Conservation (phyloP, 2,888 invertebrate genomes). For the Dichetophora obliterata region DNA sequence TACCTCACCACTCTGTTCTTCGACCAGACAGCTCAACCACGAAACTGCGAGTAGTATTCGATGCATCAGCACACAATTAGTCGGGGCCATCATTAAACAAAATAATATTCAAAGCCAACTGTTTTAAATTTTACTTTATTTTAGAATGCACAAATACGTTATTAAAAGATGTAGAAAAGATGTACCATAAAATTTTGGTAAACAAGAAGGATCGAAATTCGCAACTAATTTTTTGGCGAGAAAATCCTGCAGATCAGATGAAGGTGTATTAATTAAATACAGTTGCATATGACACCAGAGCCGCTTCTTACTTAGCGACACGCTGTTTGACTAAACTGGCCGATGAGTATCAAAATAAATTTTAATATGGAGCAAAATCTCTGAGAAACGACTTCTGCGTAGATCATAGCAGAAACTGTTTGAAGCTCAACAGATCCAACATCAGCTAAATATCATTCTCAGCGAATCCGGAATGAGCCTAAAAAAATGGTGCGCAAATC, state of each 20-base stretch:
- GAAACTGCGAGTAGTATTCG: constrained; percentile 2
- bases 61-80: background rate
- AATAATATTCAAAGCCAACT: background rate
- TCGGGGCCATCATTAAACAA: background rate
- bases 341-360: background rate
- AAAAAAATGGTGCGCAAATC: constrained; percentile 32
- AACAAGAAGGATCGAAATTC: background rate
- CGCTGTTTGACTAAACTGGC: constrained; percentile 22
- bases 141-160: background rate
- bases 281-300: background rate
- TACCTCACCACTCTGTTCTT: background rate
- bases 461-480: constrained; percentile 25
- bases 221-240: background rate
- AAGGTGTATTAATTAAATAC: background rate
- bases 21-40: background rate
- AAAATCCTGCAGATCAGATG: background rate
- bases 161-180: background rate
- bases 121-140: background rate
- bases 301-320: constrained; percentile 18
- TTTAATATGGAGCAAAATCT: constrained; percentile 6
- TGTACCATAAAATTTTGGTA: background rate
- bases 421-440: constrained; percentile 25
- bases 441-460: constrained; percentile 29
- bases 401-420: constrained; percentile 32
- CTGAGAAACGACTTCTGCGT: constrained; percentile 35